Evolutionary conservation across 2,113 vertebrate species (phyloP).

Genomic region (Blennius ocellaris): DNA sequence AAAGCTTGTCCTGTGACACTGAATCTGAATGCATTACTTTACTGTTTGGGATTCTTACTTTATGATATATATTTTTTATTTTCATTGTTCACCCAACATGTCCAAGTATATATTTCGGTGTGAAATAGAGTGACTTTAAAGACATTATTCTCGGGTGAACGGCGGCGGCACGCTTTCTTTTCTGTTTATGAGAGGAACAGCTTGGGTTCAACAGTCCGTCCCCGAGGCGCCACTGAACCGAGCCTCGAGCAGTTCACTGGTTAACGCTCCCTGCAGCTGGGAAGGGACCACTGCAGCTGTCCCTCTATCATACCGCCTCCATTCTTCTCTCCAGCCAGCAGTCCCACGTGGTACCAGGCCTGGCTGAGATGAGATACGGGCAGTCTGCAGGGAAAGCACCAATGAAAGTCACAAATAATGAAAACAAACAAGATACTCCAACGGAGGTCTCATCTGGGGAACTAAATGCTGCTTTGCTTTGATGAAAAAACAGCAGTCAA

Average conservation of each 20-base stretch:
- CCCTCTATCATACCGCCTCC: slow-evolving; percentile 50
- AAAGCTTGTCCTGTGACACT: background rate
- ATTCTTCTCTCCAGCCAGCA: slow-evolving; percentile 41
- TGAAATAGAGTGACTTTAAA: slow-evolving; percentile 23
- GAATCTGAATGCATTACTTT: background rate
- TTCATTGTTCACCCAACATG: background rate
- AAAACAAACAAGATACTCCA: slow-evolving; percentile 55
- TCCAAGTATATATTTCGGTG: background rate
- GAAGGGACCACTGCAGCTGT: slow-evolving; percentile 59
- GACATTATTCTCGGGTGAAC: slow-evolving; percentile 28
- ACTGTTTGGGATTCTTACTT: background rate
- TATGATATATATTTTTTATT: background rate
- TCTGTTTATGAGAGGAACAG: slow-evolving; percentile 55
- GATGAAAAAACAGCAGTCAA: slow-evolving; percentile 40
- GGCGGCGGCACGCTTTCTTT: slow-evolving; percentile 5
- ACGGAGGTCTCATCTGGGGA: slow-evolving; percentile 49
- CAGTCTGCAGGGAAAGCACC: slow-evolving; percentile 26
- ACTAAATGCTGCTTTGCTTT: slow-evolving; percentile 42
- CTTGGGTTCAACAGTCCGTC: slow-evolving; percentile 48
- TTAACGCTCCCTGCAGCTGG: slow-evolving; percentile 60
- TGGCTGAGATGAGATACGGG: slow-evolving; percentile 46
- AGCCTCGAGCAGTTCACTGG: slow-evolving; percentile 58
- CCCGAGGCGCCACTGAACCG: slow-evolving; percentile 51
- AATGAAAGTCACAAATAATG: slow-evolving; percentile 45
- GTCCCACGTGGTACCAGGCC: slow-evolving; percentile 30